Base-by-base conservation (phyloP, 2,888 invertebrate species). In the Cetonia aurata region DNA sequence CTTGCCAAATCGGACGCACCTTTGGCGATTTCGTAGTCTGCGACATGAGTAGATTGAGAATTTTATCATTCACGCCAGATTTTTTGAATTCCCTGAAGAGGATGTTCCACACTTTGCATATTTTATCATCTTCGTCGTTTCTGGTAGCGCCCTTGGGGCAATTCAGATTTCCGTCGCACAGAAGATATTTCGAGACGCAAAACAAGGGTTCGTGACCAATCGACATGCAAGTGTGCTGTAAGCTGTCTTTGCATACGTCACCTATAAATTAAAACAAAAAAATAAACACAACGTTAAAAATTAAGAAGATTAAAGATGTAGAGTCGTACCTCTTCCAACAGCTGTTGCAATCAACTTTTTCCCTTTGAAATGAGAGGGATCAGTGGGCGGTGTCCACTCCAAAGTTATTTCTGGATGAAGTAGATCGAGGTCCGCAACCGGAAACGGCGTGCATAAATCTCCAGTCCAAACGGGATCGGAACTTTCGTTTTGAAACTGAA, bases 81-180 rank as follows among this genome's bases (percentile, higher is more conserved):
- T 52, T 41, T 17, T 62, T 69, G 17, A 69, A 53, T 10, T 60
- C 46, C 12, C 50, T 62, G 10, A 69, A 57, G n/a, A 53, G 13
- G 41, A 62, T 31, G 6, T 41, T 31, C 53, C 59, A 31, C 15
- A 42, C 42, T 44, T 77, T 79, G 75, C 84, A 84, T 31, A 83
- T 71, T 33, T 74, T 74, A n/a, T 78, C 77, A 60, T 83, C 81
- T 76, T 84, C 84, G 73, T 85, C 84, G 67, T 79, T 81, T 42
- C 73, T 78, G 17, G 77, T 89, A 71, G 89, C 89, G 3, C 89
- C 90, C 0, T 88, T 88, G 0, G 91, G 91, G 75, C 92, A 92
- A 79, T 92, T 90, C 1, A 87, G 85, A 19, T 90, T 87, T 9
- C 91, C 91, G 76, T 92, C 91, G 80, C 92, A 92, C 15, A 89